Base-by-base conservation (phyloP, 2,888 invertebrate genomes). In the Drosophila neonasuta region DNA sequence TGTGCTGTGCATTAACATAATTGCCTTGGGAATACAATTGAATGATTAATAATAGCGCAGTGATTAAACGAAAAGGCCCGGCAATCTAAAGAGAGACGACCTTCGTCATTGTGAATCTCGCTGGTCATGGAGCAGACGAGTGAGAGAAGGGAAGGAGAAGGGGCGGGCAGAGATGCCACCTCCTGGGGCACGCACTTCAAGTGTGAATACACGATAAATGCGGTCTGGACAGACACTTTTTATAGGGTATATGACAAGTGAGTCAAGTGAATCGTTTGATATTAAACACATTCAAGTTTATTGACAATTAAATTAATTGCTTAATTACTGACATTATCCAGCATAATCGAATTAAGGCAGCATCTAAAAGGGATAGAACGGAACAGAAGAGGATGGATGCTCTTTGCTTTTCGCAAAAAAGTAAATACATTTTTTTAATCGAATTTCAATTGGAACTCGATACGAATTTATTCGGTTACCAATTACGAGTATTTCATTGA, bases 11-110 rank as follows among this genome's bases (percentile, higher is more conserved):
- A 80, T 82, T 80, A 76, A 77, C 76, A 82, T 82, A 80, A 80
- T 80, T 80, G 78, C 78, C 75, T 56, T 66, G 82, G 80, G 80
- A 82, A 71, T 69, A 80, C 79, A 80, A 80, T 79, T 79, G 78
- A 80, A 82, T 80, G 82, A 80, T 80, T 82, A 80, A 80, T 79
- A 79, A 79, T 79, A 68, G 78, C 64, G 67, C 63, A 72, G 79
- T 77, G 76, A 79, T 79, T 79, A 73, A 79, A 68, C 76, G 60
- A 69, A 75, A 75, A 55, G 55, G 51, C 59, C 54, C 63, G 32
- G 42, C 58, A 49, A 42, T 56, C 51, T 39, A 51, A 20, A 41
- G 62, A 65, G 39, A 32, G 62, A 65, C 71, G 62, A 68, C 77
- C 74, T 74, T 77, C 76, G 51, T 68, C 76, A 76, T 64, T 73